Evolutionary conservation across 2,113 vertebrate species (phyloP).

Genomic region (Sylvilagus bachmani): DNA sequence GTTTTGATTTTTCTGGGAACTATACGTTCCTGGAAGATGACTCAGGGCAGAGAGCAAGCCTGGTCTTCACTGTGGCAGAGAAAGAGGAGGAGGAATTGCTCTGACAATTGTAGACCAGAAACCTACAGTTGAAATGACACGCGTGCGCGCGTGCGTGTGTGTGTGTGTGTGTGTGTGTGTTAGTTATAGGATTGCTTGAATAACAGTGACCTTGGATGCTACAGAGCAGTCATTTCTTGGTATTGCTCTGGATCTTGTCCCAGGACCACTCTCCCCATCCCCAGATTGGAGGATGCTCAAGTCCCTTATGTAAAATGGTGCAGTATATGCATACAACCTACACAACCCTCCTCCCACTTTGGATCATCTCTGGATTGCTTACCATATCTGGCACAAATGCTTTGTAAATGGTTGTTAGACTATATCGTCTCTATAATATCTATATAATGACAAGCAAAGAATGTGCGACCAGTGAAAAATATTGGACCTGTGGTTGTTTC

Average conservation of each 20-base stretch:
- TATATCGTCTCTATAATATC: neutral
- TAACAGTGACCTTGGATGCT: constrained; percentile 1
- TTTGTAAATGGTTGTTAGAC: neutral
- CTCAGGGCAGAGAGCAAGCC: neutral
- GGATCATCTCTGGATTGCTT: neutral
- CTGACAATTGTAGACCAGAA: neutral
- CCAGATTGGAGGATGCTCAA: neutral
- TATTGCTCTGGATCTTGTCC: neutral
- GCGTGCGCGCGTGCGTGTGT: too few species aligned
- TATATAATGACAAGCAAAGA: neutral
- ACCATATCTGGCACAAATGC: neutral
- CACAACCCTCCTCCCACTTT: neutral
- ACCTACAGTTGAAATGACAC: neutral
- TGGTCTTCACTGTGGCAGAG: constrained; percentile 6
- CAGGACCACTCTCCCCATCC: neutral
- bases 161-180: neutral
- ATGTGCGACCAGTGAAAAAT: neutral
- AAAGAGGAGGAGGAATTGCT: neutral
- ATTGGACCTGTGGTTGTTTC: neutral
- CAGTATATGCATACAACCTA: neutral
- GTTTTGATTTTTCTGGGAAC: constrained; percentile 20
- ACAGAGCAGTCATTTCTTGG: neutral
- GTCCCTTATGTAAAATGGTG: neutral
- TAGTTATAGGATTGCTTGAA: neutral
- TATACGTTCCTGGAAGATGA: neutral